phyloP scores from a whole-genome alignment of 1,140 invertebrate genomes.

The Anadara kagoshimensis region DNA sequence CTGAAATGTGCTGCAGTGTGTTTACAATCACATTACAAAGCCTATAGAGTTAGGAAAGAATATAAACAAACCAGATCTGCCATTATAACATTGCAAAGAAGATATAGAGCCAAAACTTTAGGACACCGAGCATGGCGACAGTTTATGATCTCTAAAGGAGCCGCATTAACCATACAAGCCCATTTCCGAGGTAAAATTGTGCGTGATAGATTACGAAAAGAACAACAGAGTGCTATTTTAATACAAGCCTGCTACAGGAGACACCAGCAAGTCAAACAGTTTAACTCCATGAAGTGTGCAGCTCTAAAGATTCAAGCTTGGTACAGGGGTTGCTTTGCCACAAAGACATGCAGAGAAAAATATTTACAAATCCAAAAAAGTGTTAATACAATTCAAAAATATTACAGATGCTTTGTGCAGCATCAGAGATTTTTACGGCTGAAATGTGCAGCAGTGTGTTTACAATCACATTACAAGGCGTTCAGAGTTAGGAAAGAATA shows the following conservation, averaged over 20 bases:
- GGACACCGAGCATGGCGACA: conserved; percentile 16
- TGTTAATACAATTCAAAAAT: conserved; percentile 11
- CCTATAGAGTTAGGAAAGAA: conserved; percentile 8
- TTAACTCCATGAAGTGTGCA: conserved; percentile 38
- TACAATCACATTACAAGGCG: conserved; percentile 41
- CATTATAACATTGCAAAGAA: conserved; percentile 30
- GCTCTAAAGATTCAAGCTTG: conserved; percentile 49
- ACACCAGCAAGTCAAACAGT: conserved; percentile 14
- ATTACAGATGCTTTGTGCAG: conserved; percentile 2
- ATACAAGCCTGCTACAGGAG: conserved; percentile 50
- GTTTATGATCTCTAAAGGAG: conserved; percentile 33
- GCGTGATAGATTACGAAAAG: conserved; percentile 7
- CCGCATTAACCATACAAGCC: conserved; percentile 50
- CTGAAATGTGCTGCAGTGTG: conserved; percentile 15
- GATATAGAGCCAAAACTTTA: conserved; percentile 24
- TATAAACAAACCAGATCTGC: conserved; percentile 2
- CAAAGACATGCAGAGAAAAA: not conserved
- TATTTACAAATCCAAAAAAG: not conserved
- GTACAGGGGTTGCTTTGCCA: conserved; percentile 4
- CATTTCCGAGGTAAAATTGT: conserved; percentile 30
- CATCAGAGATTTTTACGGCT: conserved; percentile 1
- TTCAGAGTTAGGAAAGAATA: conserved; percentile 10
- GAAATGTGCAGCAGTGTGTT: not conserved
- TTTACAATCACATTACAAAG: conserved; percentile 42
- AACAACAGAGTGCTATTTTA: conserved; percentile 33